Percentiles rank a stretch among this genome's conserved stretches.
These are phyloP conservation scores for Cepphus grylle DNA, from an alignment of 2,113 vertebrate genomes.

Conservation along the genomic window DNA sequence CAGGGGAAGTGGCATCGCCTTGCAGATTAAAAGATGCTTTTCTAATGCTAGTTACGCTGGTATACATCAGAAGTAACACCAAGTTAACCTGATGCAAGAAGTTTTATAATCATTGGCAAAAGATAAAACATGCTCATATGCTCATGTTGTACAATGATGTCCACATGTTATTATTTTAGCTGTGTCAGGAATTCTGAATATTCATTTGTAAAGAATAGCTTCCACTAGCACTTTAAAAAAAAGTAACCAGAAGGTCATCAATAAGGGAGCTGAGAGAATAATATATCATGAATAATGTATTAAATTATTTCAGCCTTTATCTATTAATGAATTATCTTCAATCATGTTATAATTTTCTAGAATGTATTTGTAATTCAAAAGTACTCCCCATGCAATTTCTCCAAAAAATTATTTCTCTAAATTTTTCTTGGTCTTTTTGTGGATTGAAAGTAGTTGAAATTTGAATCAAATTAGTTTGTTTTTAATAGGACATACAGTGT, in stretches of 20 bases:
- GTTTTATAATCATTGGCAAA: neutral
- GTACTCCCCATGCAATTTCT: conserved; percentile 53
- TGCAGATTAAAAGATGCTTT: neutral
- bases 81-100: neutral
- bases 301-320: conserved; percentile 58
- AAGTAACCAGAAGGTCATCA: conserved; percentile 54
- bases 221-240: neutral
- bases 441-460: conserved; percentile 19
- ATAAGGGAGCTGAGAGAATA: conserved; percentile 44
- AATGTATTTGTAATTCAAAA: conserved; percentile 59
- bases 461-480: conserved; percentile 4
- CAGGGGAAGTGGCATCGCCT: neutral
- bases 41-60: neutral
- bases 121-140: neutral
- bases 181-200: conserved; percentile 23
- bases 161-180: neutral
- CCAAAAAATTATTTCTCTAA: conserved; percentile 45
- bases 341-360: conserved; percentile 61
- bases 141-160: neutral
- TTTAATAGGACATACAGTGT: neutral
- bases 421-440: conserved; percentile 16
- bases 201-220: neutral
- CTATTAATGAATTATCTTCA: conserved; percentile 66
- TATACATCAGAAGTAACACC: neutral
- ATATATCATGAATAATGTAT: conserved; percentile 62